Base-by-base conservation (phyloP, 1,140 invertebrate species). In the Nixonia krombeini region DNA sequence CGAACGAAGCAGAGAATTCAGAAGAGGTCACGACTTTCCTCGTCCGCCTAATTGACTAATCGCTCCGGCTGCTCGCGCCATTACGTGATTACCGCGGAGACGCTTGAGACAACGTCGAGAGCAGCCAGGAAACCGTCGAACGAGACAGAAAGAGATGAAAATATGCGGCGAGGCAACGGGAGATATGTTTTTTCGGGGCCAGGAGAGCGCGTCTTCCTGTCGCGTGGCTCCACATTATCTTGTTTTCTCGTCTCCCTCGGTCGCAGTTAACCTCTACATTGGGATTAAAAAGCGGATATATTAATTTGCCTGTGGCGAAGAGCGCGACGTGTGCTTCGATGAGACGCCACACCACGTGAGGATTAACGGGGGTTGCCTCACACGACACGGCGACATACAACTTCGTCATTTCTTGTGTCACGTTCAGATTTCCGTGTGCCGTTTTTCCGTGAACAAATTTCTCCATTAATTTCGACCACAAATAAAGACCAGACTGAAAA, bases 211-310 rank as follows among this genome's bases (percentile, higher is more conserved):
- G 52, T 77, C 76, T 82, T 83, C 79, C 79, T 80, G 82, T 84
- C 81, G 81, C 81, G 81, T 84, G 82, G 80, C 80, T 71, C 59
- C 55, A 58, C 69, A 70, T 77, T 81, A 77, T 83, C 75, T 83
- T 63, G 55, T 62, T 73, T 78, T 75, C 74, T 79, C 70, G 73
- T 81, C 81, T 78, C 82, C 70, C 78, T 76, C 65, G 57, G 68
- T 62, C 61, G 17, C 52, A 81, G 66, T 84, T 83, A 82, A 82
- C 79, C 80, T 83, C 76, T 82, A 80, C 78, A 82, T 81, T 83
- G 78, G 79, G 78, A 85, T 85, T 85, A 83, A 82, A 85, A 85
- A 83, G 81, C 81, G 81, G 82, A 83, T 83, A 83, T 81, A 84
- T 81, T 83, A 81, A 83, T 83, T 83, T 80, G 73, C 63, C 53